Conservation (phyloP, 2,888 invertebrate genomes). For the Linnaemya vulpina region DNA sequence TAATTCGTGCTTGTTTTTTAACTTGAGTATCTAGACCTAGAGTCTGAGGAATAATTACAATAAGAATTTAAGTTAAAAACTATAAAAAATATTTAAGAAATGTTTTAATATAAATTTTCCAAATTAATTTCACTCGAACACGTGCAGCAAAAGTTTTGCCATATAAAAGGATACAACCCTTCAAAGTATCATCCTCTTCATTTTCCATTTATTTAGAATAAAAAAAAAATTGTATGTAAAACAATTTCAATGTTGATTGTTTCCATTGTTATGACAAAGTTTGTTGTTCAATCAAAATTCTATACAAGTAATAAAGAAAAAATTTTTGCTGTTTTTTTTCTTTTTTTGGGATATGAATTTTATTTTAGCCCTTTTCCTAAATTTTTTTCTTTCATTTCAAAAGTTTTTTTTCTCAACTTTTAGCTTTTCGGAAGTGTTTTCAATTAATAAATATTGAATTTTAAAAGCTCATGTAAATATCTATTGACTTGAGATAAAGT, state of each 20-base stretch:
- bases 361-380: neutral
- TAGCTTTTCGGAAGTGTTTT: neutral
- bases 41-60: too few species aligned
- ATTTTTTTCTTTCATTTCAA: neutral
- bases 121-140: neutral
- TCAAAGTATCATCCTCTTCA: neutral
- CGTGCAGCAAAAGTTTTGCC: neutral
- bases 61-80: too few species aligned
- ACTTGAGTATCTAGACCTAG: too few species aligned
- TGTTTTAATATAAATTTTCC: neutral
- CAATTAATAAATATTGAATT: neutral
- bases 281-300: neutral
- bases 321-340: too few species aligned
- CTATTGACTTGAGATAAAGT: neutral
- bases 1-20: too few species aligned
- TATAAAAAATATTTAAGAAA: too few species aligned
- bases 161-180: neutral
- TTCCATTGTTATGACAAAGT: neutral
- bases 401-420: neutral
- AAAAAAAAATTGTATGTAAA: neutral
- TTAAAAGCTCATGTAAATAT: neutral
- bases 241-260: neutral
- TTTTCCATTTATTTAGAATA: neutral
- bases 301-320: neutral
- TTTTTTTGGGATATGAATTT: neutral